Conservation (phyloP, 2,797 vertebrate genomes). For the Sebastes matsubarae region DNA sequence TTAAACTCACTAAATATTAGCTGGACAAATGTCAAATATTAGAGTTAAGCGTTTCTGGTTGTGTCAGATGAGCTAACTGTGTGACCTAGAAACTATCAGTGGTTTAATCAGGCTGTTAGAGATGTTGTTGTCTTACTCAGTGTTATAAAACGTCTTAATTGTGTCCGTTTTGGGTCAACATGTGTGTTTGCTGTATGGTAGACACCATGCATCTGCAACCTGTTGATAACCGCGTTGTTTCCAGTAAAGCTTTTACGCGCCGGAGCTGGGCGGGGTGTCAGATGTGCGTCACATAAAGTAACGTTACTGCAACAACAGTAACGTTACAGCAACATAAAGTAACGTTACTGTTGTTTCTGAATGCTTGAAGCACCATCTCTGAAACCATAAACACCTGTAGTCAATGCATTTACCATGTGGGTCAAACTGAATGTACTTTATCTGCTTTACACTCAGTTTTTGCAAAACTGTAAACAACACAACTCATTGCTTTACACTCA, state of each 20-base stretch:
- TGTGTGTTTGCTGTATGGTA: neutral
- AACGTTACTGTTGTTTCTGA: no score
- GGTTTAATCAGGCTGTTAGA: no score
- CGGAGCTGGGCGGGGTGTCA: constrained; percentile 53
- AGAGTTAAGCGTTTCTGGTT: neutral
- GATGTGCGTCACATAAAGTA: constrained; percentile 47
- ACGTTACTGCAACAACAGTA: no score
- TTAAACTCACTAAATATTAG: rapidly evolving
- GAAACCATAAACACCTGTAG: no score
- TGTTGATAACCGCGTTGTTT: constrained; percentile 67
- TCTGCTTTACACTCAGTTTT: neutral
- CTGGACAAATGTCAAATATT: neutral
- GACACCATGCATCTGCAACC: constrained; percentile 52
- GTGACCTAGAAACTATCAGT: neutral
- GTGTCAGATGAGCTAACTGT: neutral
- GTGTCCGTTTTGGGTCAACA: neutral
- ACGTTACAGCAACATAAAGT: no score
- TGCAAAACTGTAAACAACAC: neutral
- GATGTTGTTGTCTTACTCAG: no score
- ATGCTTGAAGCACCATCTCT: no score
- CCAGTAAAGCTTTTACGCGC: constrained; percentile 52
- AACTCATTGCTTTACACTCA: neutral
- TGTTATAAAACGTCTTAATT: no score
- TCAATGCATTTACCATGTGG: no score
- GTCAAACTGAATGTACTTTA: no score